Percentiles rank a stretch among this genome's conserved stretches.
These are phyloP conservation scores for Amblyjoppa proteus DNA, from an alignment of 2,888 invertebrate species.

Conservation along the genomic window DNA sequence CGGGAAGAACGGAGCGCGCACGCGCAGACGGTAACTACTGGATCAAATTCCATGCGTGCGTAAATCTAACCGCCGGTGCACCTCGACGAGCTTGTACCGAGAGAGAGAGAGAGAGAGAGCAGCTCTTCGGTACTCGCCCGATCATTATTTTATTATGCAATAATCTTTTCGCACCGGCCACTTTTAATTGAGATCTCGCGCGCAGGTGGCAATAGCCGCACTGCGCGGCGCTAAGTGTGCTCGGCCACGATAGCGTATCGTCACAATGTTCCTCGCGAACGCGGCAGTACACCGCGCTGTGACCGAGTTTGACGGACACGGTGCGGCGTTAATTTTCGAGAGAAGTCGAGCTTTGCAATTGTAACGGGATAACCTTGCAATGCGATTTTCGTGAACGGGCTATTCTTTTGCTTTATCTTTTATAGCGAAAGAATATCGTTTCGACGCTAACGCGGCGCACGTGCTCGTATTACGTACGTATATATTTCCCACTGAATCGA, in stretches of 20 bases:
- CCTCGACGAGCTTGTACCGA: constrained; percentile 3
- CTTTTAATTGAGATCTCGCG: constrained; percentile 51
- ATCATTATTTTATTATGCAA: constrained; percentile 65
- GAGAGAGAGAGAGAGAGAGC: neutral
- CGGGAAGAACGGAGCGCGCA: constrained; percentile 3
- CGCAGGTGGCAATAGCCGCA: neutral
- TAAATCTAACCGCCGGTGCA: constrained; percentile 28
- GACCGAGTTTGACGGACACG: constrained; percentile 34
- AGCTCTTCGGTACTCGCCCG: constrained; percentile 21
- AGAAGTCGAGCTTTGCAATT: too few relatives aligned
- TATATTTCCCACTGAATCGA: constrained; percentile 6
- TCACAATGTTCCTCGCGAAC: neutral
- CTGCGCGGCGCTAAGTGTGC: neutral
- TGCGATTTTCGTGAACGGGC: neutral
- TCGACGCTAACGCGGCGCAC: neutral
- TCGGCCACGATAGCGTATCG: neutral
- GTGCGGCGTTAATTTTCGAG: neutral
- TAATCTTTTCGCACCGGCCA: constrained; percentile 63
- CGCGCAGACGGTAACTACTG: constrained; percentile 27
- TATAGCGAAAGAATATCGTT: neutral
- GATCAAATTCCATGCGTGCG: constrained; percentile 64
- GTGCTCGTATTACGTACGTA: neutral
- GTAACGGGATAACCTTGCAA: neutral
- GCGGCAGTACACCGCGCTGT: neutral
- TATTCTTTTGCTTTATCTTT: neutral